Conservation (phyloP, 2,113 vertebrate genomes). For the Danio rerio region GRCz12tu NC_133193.1:17581001-17581500, state of each 20-base stretch:
- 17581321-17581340: not conserved
- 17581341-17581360: not conserved
- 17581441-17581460: conserved; percentile 48
- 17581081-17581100: conserved; percentile 90
- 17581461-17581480: conserved; percentile 29
- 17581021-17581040: conserved; percentile 91
- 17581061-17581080: conserved; percentile 82
- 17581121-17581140: conserved; percentile 87
- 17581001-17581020: conserved; percentile 84
- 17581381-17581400: not conserved
- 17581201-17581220: not conserved
- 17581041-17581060: conserved; percentile 83
- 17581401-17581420: not conserved
- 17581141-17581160: conserved; percentile 86
- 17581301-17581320: not conserved
- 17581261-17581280: not conserved
- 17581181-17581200: conserved; percentile 2
- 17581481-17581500: conserved; percentile 35
- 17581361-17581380: not conserved
- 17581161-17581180: conserved; percentile 88
- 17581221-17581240: not conserved
- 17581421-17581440: conserved; percentile 21
- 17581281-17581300: conserved; percentile 13
- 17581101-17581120: conserved; percentile 82
- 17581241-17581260: not conserved